These are phyloP conservation scores for Chloropsis cyanopogon DNA, from an alignment of 2,113 vertebrate genomes.

Conservation along the genomic window DNA sequence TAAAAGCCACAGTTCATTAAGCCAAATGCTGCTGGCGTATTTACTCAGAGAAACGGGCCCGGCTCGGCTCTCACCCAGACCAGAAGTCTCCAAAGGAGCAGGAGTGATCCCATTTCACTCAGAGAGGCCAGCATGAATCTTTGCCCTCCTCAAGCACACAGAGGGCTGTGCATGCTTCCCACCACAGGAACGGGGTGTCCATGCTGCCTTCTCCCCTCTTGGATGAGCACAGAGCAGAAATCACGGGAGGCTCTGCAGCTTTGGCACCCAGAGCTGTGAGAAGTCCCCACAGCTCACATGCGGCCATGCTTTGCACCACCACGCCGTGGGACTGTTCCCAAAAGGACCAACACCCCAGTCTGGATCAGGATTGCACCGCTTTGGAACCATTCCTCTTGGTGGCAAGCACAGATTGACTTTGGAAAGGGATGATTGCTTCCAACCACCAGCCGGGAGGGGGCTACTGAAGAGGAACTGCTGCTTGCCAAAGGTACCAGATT, in stretches of 20 bases:
- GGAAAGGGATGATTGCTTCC: not conserved
- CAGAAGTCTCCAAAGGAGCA: not conserved
- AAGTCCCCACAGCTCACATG: not conserved
- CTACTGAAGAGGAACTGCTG: not conserved
- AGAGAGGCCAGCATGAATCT: not conserved
- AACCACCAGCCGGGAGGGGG: not conserved
- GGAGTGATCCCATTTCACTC: not conserved
- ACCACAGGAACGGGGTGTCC: fast-evolving
- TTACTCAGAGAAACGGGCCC: constrained; percentile 66
- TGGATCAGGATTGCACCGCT: fast-evolving
- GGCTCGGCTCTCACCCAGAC: not conserved
- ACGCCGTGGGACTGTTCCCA: fast-evolving
- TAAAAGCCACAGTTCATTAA: constrained; percentile 83
- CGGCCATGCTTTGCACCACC: fast-evolving
- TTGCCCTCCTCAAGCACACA: fast-evolving
- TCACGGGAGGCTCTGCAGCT: not conserved
- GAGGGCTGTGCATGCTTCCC: not conserved
- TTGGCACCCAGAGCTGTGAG: not conserved
- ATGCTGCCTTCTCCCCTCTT: not conserved
- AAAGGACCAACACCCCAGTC: not conserved
- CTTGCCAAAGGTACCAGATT: not conserved
- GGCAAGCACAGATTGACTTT: not conserved
- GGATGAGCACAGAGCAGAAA: not conserved
- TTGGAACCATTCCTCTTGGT: fast-evolving
- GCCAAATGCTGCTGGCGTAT: constrained; percentile 72